A percentile compares a stretch with the other conserved stretches of the same genome.
phyloP scores from a whole-genome alignment of 2,113 vertebrate species.

The Sorex fumeus region DNA sequence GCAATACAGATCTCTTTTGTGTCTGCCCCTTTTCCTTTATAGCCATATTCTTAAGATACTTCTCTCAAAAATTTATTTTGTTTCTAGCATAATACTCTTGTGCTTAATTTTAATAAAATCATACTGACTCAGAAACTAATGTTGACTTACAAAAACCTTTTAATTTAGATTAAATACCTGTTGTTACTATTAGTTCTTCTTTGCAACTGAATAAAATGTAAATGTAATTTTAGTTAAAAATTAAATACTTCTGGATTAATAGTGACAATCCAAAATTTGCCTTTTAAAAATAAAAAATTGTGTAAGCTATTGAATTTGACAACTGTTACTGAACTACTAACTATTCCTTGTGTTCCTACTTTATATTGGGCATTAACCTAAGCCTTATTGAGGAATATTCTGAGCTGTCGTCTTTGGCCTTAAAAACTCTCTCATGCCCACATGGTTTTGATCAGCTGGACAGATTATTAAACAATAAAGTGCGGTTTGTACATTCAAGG shows the following conservation, averaged over 20 bases:
- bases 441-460: background rate
- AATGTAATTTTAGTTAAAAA: no score
- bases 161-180: constrained; percentile 52
- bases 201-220: background rate
- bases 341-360: background rate
- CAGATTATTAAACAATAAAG: background rate
- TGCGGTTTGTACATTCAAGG: background rate
- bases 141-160: constrained; percentile 27
- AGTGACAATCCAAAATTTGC: constrained; percentile 22
- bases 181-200: background rate
- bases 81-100: constrained; percentile 16
- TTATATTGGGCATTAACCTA: background rate
- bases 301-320: background rate
- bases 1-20: background rate
- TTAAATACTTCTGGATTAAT: constrained; percentile 5
- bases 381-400: background rate
- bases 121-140: constrained; percentile 38
- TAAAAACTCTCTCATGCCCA: background rate
- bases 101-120: constrained; percentile 38
- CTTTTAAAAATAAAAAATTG: constrained; percentile 49
- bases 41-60: constrained; percentile 36
- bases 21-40: background rate
- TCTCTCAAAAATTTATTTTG: constrained; percentile 44
- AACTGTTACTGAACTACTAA: background rate
- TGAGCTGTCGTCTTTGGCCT: background rate